Base-by-base conservation (phyloP, 2,113 vertebrate genomes). In the Chrysemys picta region DNA sequence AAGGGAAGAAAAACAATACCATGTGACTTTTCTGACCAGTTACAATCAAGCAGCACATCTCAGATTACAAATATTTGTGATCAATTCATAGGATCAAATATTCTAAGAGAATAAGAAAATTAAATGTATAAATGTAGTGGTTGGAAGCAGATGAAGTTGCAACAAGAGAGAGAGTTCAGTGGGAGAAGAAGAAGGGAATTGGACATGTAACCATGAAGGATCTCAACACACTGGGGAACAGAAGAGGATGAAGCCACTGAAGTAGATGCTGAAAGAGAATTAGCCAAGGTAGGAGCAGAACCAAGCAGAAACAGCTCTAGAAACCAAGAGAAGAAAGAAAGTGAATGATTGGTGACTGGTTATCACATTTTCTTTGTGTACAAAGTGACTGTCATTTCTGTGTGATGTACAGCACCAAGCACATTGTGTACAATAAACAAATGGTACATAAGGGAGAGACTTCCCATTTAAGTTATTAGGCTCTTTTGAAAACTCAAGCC, bases 361-460 rank as follows among this genome's bases (percentile, higher is more conserved):
- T 75, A 10, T 0, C 0, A 89, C 16, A 19, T 84, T 81, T 83
- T 29, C 14, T 91, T 87, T 62, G 1, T 22, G 57, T 85, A 31
- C 83, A 89, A 87, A 87, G 83, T 11, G 2, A 8, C 72, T 31
- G n/a, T 0, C 2, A 86, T 82, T 79, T 69, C 88, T 24, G 14
- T 65, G 31, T n/a, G 62, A n/a, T 65, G 16, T 65, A 47, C 76
- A 3, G 1, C 2, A 87, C 45, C 45, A 50, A 69, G 56, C 80
- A 2, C 0, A 0, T 54, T 95, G 38, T 49, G n/a, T 87, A 8
- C 0, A 1, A 12, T 82, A 81, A 85, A 35, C 6, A 80, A 65
- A 35, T 65, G 62, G 62, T 65, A 31, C 16, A 35, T 45, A 45
- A 45, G 45, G 6, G 45, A 45, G 45, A 45, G 45, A 45, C 45